Evolutionary conservation across 2,888 invertebrate species (phyloP), one percentile per base, ranked within the genome.

Genomic region (Eupeodes latifasciatus): DNA sequence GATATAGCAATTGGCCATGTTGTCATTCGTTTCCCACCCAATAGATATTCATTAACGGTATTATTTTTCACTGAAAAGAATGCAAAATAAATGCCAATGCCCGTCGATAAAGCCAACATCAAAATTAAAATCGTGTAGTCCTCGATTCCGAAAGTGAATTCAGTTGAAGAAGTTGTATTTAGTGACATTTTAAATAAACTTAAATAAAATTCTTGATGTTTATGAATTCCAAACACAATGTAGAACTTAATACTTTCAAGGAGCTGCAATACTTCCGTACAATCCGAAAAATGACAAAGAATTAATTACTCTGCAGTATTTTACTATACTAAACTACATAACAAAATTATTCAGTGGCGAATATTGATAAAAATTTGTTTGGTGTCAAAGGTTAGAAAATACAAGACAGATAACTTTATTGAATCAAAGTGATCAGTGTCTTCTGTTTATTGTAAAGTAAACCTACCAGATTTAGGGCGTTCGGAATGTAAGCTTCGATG

Each of bases 1-100:
- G 96, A 96, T 91, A 96, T 94, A n/a, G 95, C 94, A 72, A 96
- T 95, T 0, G 96, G 96, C 90, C 95, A 93, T 1, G 94, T 94
- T 83, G 94, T 94, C 94, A 96, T 94, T 81, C 93, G 94, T 82
- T 94, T 94, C 64, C 94, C 94, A 7, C 95, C 95, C 91, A 95
- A 94, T 51, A 96, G 92, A 91, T 95, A 95, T 86, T 94, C 94
- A 51, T 95, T 94, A 0, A 93, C 93, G 1, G 94, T 94, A 85
- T 94, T 95, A 74, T 94, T 93, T 57, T 93, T 91, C 89, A 94
- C 94, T 59, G 94, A 94, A 90, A 94, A 94, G 90, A 94, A 94
- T 55, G 94, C 94, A 91, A 95, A 95, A 91, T 95, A 95, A n/a
- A 95, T 91, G 49, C 96, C 95, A 75, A 95, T 95, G 0, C 92